Evolutionary conservation across 2,113 vertebrate species (phyloP).

Genomic region (Daboia siamensis): DNA sequence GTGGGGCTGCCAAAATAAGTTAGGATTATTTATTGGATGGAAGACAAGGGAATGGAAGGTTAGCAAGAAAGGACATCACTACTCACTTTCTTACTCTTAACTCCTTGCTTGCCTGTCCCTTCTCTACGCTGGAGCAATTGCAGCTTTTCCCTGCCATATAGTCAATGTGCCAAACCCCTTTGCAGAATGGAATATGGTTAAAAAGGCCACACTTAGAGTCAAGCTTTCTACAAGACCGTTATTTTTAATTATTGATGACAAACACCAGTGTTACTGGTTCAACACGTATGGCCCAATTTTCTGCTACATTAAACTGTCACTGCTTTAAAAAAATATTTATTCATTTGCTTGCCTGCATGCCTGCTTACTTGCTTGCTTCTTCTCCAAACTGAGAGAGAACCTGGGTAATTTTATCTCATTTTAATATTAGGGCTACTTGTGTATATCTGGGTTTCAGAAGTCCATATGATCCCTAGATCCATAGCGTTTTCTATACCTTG

Average conservation of each 20-base stretch:
- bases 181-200: slow-evolving; percentile 49
- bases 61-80: slow-evolving; percentile 54
- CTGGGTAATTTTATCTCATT: slow-evolving; percentile 38
- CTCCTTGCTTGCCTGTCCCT: slow-evolving; percentile 51
- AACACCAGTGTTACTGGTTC: slow-evolving; percentile 42
- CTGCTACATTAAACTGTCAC: slow-evolving; percentile 44
- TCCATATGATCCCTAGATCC: not conserved
- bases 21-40: slow-evolving; percentile 71
- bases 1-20: slow-evolving; percentile 12
- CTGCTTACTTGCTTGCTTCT: slow-evolving; percentile 32
- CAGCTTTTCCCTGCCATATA: not conserved
- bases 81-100: slow-evolving; percentile 64
- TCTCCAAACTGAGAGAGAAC: slow-evolving; percentile 57
- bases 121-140: slow-evolving; percentile 40
- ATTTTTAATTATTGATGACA: slow-evolving; percentile 67
- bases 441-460: not conserved
- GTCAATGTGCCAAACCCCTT: slow-evolving; percentile 50
- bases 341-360: not conserved
- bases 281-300: slow-evolving; percentile 43
- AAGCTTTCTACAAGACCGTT: slow-evolving; percentile 44
- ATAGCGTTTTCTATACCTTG: not conserved
- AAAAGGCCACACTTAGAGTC: slow-evolving; percentile 43
- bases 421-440: not conserved
- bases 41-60: slow-evolving; percentile 59
- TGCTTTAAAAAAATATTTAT: not conserved